phyloP scores from a whole-genome alignment of 2,113 vertebrate species.

The Rhadina sibilatrix region DNA sequence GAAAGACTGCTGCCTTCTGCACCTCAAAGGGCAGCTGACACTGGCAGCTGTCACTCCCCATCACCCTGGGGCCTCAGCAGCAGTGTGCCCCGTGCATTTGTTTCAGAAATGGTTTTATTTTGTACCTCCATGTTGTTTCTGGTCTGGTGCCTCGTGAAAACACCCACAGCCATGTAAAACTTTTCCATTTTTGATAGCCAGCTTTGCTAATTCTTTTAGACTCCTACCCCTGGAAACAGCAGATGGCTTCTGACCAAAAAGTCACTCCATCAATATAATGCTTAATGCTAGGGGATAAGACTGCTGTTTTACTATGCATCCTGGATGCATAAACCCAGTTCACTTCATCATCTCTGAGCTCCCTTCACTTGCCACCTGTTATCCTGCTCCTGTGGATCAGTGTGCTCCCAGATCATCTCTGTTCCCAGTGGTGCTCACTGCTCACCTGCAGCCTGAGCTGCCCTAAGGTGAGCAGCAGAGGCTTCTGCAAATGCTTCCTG shows the following conservation, averaged over 20 bases:
- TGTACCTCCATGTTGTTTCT: neutral
- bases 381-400: neutral
- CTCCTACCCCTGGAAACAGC: neutral
- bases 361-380: constrained; percentile 55
- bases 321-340: neutral
- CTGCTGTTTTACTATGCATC: constrained; percentile 18
- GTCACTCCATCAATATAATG: constrained; percentile 40
- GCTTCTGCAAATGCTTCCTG: neutral
- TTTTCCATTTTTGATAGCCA: neutral
- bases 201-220: constrained; percentile 36
- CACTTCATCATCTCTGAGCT: constrained; percentile 42
- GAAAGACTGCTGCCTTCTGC: neutral
- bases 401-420: neutral
- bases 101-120: neutral
- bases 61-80: neutral
- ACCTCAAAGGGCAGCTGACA: neutral
- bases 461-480: neutral
- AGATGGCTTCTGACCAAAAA: constrained; percentile 60
- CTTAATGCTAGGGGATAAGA: constrained; percentile 25
- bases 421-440: neutral
- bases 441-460: neutral
- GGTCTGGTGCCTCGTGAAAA: neutral
- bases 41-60: neutral
- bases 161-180: neutral
- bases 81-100: neutral